These are phyloP conservation scores for Melanotaenia trifasciata DNA, from an alignment of 2,797 vertebrate species.

Conservation along the genomic window DNA sequence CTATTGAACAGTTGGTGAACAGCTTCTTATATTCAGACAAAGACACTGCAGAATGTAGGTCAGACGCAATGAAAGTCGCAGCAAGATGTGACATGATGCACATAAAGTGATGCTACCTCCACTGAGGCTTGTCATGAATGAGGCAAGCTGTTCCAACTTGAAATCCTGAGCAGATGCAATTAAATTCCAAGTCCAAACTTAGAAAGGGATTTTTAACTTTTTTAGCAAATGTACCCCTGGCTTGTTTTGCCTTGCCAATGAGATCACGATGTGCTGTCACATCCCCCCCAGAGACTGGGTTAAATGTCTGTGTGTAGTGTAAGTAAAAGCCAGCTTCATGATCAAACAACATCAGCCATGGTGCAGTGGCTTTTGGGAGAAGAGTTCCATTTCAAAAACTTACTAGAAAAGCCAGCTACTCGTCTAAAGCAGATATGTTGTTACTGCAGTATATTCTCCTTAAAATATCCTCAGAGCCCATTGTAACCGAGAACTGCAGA, in stretches of 20 bases:
- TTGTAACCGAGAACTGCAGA: slow-evolving; percentile 25
- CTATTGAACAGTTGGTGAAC: slow-evolving; percentile 64
- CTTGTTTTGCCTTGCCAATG: slow-evolving; percentile 36
- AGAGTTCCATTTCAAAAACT: slow-evolving; percentile 49
- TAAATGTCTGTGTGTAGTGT: slow-evolving; percentile 53
- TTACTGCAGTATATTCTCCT: slow-evolving; percentile 25
- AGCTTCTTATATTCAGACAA: slow-evolving; percentile 53
- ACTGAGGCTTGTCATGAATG: slow-evolving; percentile 42
- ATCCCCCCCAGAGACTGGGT: slow-evolving; percentile 40
- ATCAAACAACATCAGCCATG: slow-evolving; percentile 60
- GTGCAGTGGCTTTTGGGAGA: slow-evolving; percentile 60
- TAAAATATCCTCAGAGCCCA: slow-evolving; percentile 43
- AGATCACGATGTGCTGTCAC: slow-evolving; percentile 40
- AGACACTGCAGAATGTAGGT: slow-evolving; percentile 61
- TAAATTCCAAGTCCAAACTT: slow-evolving; percentile 42
- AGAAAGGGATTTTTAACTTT: slow-evolving; percentile 42
- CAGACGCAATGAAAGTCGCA: slow-evolving; percentile 51
- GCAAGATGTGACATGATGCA: slow-evolving; percentile 56
- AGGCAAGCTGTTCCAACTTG: slow-evolving; percentile 30
- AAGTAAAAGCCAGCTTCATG: slow-evolving; percentile 67
- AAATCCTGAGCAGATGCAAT: slow-evolving; percentile 39
- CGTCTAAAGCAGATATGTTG: slow-evolving; percentile 37
- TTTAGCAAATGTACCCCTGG: slow-evolving; percentile 44
- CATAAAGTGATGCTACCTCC: slow-evolving; percentile 46
- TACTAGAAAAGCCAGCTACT: slow-evolving; percentile 32